Evolutionary conservation across 2,113 vertebrate species (phyloP).

Genomic region (Corythaeola cristata): DNA sequence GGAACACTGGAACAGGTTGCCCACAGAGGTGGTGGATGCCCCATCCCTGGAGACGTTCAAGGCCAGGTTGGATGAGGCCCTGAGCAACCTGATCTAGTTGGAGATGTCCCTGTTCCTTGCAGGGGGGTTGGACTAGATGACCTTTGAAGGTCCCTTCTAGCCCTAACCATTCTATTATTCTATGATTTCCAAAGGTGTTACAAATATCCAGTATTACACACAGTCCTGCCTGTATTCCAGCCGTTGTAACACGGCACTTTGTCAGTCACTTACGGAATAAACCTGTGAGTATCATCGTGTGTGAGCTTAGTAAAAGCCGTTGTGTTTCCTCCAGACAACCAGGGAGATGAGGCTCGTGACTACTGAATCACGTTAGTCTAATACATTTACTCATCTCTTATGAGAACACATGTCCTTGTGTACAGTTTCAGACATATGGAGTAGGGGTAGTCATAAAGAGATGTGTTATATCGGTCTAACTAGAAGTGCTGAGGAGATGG

Average conservation of each 20-base stretch:
- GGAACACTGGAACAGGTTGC: too few relatives aligned
- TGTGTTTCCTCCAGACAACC: background rate
- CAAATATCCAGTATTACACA: background rate
- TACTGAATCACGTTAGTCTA: background rate
- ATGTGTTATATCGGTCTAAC: background rate
- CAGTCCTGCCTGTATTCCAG: background rate
- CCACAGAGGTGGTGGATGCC: too few relatives aligned
- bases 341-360: background rate
- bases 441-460: background rate
- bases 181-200: background rate
- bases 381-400: background rate
- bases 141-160: too few relatives aligned
- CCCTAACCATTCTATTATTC: too few relatives aligned
- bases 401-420: background rate
- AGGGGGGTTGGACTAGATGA: too few relatives aligned
- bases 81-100: too few relatives aligned
- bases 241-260: background rate
- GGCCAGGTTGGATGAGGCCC: too few relatives aligned
- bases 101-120: too few relatives aligned
- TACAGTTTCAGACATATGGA: background rate
- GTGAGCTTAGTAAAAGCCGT: background rate
- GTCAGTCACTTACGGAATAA: background rate
- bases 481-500: background rate
- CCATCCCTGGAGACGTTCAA: too few relatives aligned
- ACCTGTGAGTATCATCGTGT: background rate